These are phyloP conservation scores for Pangasianodon gigas DNA, from an alignment of 2,113 vertebrate species.

Conservation along the genomic window DNA sequence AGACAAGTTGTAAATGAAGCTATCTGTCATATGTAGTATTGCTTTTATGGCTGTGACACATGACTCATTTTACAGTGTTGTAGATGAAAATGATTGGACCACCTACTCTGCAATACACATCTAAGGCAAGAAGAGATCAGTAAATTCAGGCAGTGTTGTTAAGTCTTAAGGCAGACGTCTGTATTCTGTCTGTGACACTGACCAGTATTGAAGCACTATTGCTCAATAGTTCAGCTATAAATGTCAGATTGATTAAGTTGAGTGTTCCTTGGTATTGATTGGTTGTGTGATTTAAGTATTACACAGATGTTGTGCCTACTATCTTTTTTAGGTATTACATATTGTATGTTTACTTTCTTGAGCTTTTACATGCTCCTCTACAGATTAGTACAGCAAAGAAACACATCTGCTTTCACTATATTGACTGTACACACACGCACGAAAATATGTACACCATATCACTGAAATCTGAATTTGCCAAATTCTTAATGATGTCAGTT, in stretches of 20 bases:
- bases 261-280: not conserved
- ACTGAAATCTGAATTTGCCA: not conserved
- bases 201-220: not conserved
- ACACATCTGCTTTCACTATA: not conserved
- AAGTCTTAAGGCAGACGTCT: not conserved
- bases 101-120: not conserved
- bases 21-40: constrained; percentile 36
- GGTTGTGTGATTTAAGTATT: not conserved
- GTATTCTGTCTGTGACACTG: not conserved
- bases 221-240: not conserved
- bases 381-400: not conserved
- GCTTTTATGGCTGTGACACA: constrained; percentile 25
- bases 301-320: not conserved
- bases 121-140: not conserved
- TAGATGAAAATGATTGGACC: constrained; percentile 11
- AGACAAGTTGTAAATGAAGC: constrained; percentile 42
- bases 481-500: not conserved
- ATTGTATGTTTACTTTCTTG: not conserved
- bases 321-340: not conserved
- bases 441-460: not conserved
- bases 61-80: not conserved
- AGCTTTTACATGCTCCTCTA: not conserved
- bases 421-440: not conserved
- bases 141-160: not conserved
- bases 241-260: not conserved